These are phyloP conservation scores for Limnodromus scolopaceus DNA, from an alignment of 2,797 vertebrate genomes.

Conservation along the genomic window DNA sequence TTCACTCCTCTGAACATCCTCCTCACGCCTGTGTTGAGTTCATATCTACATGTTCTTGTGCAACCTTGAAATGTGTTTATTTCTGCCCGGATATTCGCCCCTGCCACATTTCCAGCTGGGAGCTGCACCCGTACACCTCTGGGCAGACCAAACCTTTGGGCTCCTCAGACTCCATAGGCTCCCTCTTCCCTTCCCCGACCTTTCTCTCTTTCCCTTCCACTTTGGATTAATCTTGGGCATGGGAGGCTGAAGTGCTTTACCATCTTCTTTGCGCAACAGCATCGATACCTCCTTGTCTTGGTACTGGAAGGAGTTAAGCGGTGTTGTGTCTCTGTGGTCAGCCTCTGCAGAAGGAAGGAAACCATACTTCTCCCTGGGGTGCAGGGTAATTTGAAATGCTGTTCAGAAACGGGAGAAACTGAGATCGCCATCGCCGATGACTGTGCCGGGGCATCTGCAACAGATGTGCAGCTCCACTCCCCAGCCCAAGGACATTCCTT, in stretches of 20 bases:
- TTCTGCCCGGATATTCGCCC: not conserved
- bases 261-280: rapidly evolving
- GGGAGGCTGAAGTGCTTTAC: not conserved
- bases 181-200: not conserved
- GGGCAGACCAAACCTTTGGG: not conserved
- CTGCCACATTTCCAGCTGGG: not conserved
- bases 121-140: not conserved
- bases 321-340: not conserved
- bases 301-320: not conserved
- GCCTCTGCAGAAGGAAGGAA: constrained; percentile 22
- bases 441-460: not conserved
- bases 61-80: not conserved
- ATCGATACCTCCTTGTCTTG: rapidly evolving
- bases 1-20: not conserved
- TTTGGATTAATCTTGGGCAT: rapidly evolving
- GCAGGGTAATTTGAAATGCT: not conserved
- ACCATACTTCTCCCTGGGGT: not conserved
- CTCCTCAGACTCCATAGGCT: not conserved
- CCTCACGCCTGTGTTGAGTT: not conserved
- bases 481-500: constrained; percentile 36
- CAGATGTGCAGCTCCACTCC: not conserved
- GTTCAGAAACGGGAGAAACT: not conserved
- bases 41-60: rapidly evolving
- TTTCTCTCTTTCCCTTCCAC: not conserved
- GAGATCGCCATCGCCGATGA: not conserved